phyloP scores from a whole-genome alignment of 2,113 vertebrate species.

The Castor canadensis region DNA sequence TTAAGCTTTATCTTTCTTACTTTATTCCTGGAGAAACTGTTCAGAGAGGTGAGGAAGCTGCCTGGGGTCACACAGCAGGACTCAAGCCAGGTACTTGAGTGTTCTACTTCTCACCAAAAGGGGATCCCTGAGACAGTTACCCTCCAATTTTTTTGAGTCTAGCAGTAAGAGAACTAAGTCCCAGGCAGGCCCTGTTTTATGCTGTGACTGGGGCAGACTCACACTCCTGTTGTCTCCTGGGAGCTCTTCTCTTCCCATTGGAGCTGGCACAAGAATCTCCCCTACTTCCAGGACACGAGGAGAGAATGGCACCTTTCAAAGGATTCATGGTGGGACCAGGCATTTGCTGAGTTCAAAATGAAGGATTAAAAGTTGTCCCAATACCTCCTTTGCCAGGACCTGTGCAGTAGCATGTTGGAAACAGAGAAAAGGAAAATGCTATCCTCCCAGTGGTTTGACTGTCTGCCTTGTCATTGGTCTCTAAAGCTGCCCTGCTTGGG shows the following conservation, averaged over 20 bases:
- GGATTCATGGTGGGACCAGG: accelerated
- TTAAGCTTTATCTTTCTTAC: not conserved
- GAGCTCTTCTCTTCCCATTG: not conserved
- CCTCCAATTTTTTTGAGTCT: not conserved
- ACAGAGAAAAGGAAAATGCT: not conserved
- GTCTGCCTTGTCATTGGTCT: not conserved
- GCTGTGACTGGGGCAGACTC: not conserved
- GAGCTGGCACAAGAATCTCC: not conserved
- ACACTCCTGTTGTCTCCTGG: not conserved
- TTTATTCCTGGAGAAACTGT: not conserved
- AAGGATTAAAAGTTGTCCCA: not conserved
- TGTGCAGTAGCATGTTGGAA: not conserved
- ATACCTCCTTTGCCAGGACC: not conserved
- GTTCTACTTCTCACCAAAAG: not conserved
- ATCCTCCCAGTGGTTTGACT: not conserved
- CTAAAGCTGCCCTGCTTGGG: not conserved
- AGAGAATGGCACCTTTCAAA: not conserved
- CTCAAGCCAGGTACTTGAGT: not conserved
- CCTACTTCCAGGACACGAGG: not conserved
- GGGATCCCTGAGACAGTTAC: no score
- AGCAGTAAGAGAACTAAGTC: not conserved
- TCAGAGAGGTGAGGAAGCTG: not conserved
- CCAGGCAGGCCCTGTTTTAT: not conserved
- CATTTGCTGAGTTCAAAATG: not conserved
- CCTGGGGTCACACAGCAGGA: not conserved